phyloP scores from a whole-genome alignment of 2,797 vertebrate species.

The Sebastes melanostomus region DNA sequence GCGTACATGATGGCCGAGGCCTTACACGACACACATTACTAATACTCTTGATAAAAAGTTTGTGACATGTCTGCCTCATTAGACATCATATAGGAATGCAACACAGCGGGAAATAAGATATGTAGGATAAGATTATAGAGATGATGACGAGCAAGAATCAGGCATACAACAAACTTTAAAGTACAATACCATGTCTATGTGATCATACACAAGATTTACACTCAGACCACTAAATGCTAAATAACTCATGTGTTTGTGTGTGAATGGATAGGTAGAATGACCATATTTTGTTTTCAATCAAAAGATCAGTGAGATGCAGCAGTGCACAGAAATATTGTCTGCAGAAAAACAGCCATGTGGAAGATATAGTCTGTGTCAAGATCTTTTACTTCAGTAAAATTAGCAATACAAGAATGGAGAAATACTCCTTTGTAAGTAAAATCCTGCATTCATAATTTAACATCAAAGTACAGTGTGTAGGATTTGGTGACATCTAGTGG shows the following conservation, averaged over 20 bases:
- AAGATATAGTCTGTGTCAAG: not conserved
- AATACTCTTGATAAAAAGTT: not conserved
- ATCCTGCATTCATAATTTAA: not conserved
- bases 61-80: slow-evolving; percentile 16
- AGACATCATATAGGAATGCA: slow-evolving; percentile 35
- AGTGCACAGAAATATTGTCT: not conserved
- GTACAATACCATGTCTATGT: not conserved
- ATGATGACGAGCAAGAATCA: not conserved
- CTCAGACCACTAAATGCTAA: not conserved
- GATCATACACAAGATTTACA: not conserved
- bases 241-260: not conserved
- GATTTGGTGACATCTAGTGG: too few species aligned
- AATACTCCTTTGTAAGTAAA: not conserved
- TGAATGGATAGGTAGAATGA: not conserved
- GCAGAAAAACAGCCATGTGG: not conserved
- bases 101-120: slow-evolving; percentile 12
- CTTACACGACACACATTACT: not conserved
- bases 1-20: not conserved
- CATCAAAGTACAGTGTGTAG: too few species aligned
- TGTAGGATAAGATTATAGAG: not conserved
- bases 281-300: not conserved
- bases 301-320: not conserved
- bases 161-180: not conserved
- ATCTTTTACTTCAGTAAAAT: not conserved
- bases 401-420: not conserved